These are phyloP conservation scores for Dinocampus coccinellae DNA, from an alignment of 2,888 invertebrate species.

Conservation along the genomic window DNA sequence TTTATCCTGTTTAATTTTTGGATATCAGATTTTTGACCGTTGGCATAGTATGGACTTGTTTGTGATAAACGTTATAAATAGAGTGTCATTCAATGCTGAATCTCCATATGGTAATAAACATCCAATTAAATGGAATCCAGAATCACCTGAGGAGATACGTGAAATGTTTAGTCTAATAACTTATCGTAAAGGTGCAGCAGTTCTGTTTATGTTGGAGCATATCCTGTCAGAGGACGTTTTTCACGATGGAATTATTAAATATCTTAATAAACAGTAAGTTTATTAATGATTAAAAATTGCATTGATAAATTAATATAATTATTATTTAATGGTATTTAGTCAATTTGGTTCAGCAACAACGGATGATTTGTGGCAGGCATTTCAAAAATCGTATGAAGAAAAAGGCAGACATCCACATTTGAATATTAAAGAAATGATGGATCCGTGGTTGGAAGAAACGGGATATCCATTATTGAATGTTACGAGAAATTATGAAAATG, in stretches of 20 bases:
- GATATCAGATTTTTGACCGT: constrained; percentile 70
- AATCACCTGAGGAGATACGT: constrained; percentile 70
- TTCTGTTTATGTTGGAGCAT: constrained; percentile 73
- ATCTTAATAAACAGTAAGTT: constrained; percentile 69
- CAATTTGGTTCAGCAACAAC: constrained; percentile 45
- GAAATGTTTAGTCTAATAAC: constrained; percentile 73
- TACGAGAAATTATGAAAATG: constrained; percentile 51
- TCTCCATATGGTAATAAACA: constrained; percentile 63
- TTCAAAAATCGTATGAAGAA: constrained; percentile 43
- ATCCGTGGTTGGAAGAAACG: constrained; percentile 69
- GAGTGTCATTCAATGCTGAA: constrained; percentile 62
- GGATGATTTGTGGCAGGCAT: constrained; percentile 48
- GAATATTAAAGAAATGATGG: constrained; percentile 49
- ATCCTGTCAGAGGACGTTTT: constrained; percentile 72
- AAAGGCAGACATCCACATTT: constrained; percentile 57
- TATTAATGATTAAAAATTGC: constrained; percentile 31
- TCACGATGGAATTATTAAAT: constrained; percentile 71
- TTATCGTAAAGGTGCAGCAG: constrained; percentile 72
- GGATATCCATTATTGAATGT: constrained; percentile 68
- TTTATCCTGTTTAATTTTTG: constrained; percentile 6
- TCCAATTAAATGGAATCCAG: constrained; percentile 71
- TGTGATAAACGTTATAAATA: constrained; percentile 67
- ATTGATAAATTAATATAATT: not conserved
- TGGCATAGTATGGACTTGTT: constrained; percentile 73
- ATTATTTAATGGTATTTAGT: constrained; percentile 27